A percentile compares a stretch with the other conserved stretches of the same genome.
Conservation (phyloP, 2,888 invertebrate species). For the Zonitis immaculata region DNA sequence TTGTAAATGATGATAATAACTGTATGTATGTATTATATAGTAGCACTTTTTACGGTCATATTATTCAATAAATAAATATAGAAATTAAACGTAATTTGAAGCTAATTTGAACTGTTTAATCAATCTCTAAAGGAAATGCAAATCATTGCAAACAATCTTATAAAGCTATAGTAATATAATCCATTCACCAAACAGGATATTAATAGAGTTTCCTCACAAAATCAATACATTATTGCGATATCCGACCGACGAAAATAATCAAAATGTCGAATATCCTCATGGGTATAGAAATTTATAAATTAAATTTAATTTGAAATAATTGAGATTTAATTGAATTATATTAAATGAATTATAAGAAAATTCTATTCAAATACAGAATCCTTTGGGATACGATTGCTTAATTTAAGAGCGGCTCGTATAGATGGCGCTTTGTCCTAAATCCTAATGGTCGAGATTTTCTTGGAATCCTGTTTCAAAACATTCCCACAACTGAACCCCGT, state of each 20-base stretch:
- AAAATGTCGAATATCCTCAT: too few relatives aligned
- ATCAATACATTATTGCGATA: constrained; percentile 1
- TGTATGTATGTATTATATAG: too few relatives aligned
- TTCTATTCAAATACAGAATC: not conserved
- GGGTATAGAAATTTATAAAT: not conserved
- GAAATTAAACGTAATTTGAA: too few relatives aligned
- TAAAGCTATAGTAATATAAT: not conserved
- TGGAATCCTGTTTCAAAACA: not conserved
- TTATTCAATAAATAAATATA: too few relatives aligned
- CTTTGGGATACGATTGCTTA: not conserved
- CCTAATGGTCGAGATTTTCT: too few relatives aligned
- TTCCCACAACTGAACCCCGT: not conserved
- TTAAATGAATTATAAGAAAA: not conserved
- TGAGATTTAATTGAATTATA: not conserved
- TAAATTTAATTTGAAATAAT: not conserved
- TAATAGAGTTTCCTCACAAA: not conserved
- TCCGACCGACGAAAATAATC: too few relatives aligned
- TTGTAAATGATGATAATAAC: not conserved
- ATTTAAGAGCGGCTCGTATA: not conserved
- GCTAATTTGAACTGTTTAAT: too few relatives aligned
- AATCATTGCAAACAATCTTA: not conserved
- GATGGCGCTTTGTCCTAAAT: constrained; percentile 17
- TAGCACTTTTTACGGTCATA: too few relatives aligned
- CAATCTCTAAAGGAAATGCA: not conserved
- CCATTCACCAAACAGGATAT: not conserved